Conservation (phyloP, 2,113 vertebrate genomes). For the Gracilinanus agilis region DNA sequence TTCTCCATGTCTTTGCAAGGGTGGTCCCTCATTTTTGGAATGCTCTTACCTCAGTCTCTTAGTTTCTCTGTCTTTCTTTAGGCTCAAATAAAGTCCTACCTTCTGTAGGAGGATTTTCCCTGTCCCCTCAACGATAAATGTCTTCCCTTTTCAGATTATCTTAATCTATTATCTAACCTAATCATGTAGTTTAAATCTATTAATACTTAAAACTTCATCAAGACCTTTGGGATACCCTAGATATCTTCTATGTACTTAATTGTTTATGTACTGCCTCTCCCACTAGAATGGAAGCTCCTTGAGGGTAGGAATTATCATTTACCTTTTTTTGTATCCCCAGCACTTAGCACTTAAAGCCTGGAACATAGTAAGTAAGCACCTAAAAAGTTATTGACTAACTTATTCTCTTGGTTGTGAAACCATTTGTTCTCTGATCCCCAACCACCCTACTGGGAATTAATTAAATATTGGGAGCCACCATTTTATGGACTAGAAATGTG, state of each 20-base stretch:
- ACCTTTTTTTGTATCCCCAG: background rate
- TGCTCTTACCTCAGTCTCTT: background rate
- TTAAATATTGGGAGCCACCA: background rate
- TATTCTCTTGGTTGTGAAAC: background rate
- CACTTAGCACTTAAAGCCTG: background rate
- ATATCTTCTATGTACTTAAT: background rate
- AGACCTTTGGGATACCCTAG: background rate
- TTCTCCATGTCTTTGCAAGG: background rate
- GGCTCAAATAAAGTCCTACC: too few species aligned
- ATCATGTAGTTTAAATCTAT: background rate
- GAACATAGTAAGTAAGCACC: background rate
- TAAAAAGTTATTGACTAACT: background rate
- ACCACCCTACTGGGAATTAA: background rate
- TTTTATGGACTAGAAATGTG: background rate
- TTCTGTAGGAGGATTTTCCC: too few species aligned
- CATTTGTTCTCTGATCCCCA: background rate
- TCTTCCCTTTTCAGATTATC: background rate
- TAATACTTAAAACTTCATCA: background rate
- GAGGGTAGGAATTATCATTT: background rate
- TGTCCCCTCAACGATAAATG: background rate
- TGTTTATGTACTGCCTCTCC: background rate
- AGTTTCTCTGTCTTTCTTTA: background rate
- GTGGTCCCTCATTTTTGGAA: background rate
- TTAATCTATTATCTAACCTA: background rate
- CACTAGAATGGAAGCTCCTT: background rate